Conservation (phyloP, 2,888 invertebrate genomes). For the Watsonalla binaria region DNA sequence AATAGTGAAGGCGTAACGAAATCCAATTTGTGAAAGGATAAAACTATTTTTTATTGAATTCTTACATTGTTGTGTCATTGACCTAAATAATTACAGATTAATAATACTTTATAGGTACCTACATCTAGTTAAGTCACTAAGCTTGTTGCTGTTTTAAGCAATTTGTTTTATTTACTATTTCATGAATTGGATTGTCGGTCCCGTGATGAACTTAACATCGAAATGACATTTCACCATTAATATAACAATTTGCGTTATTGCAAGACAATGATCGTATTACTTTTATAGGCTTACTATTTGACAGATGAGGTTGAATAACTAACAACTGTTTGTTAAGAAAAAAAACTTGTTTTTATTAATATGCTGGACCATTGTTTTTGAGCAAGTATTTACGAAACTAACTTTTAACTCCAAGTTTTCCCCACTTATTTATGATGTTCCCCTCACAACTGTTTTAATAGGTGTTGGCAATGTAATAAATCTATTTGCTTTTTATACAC, state of each 20-base stretch:
- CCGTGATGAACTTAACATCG: slow-evolving; percentile 40
- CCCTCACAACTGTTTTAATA: slow-evolving; percentile 47
- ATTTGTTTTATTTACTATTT: slow-evolving; percentile 46
- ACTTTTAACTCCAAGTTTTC: slow-evolving; percentile 15
- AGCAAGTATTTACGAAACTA: not conserved
- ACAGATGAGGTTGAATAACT: not conserved
- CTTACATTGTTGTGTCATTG: slow-evolving; percentile 25
- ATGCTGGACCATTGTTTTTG: slow-evolving; percentile 5
- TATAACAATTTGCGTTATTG: slow-evolving; percentile 3
- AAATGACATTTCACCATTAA: slow-evolving; percentile 25
- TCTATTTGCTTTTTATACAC: slow-evolving; percentile 64
- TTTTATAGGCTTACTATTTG: slow-evolving; percentile 2
- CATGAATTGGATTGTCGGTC: slow-evolving; percentile 54
- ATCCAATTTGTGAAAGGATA: slow-evolving; percentile 42
- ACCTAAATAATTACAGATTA: slow-evolving; percentile 29
- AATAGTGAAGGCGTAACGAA: slow-evolving; percentile 26
- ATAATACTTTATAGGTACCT: slow-evolving; percentile 34
- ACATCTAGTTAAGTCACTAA: slow-evolving; percentile 43
- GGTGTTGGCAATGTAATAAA: slow-evolving; percentile 45
- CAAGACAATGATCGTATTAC: slow-evolving; percentile 3
- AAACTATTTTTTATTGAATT: slow-evolving; percentile 28
- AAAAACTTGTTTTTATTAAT: not conserved
- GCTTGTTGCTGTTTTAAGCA: slow-evolving; percentile 64
- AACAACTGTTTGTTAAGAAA: not conserved
- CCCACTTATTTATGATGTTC: slow-evolving; percentile 29